Base-by-base conservation (phyloP, 1,140 invertebrate species). In the Drosophila elegans region DNA sequence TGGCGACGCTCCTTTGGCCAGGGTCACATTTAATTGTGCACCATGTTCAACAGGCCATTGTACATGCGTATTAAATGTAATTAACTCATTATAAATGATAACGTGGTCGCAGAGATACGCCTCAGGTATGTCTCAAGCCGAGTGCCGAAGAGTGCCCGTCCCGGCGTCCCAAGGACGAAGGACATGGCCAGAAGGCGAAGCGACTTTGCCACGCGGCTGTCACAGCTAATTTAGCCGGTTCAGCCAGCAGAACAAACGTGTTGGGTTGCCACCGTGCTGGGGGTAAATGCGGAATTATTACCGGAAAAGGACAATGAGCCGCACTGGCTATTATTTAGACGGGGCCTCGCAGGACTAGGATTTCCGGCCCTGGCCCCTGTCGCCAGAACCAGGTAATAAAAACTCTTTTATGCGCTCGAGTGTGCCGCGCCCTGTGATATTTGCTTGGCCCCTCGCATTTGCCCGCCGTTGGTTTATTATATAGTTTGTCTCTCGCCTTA, bases 71-170 rank as follows among this genome's bases (percentile, higher is more conserved):
- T 88, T 88, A 89, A 88, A 88, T 80, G 83, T 88, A 88, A 88
- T 88, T 88, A 88, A 88, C 83, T 88, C 83, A 89, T 88, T 88
- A 88, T 88, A 88, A 88, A 88, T 88, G 83, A 88, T 88, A 88
- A 88, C 83, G 78, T 80, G 68, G 73, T 61, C 72, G 32, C 81
- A 63, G 42, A 63, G 78, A 78, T 61, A 66, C 61, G 68, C 74
- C 64, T 68, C 60, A 62, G 60, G 73, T 51, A 48, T 53, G 71
- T 79, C 83, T 76, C 74, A 80, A 80, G 80, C 66, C 57, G 63
- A 21, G 16, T 21, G 16, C 46, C 38, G 44, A 41, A 46, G 62
- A 25, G 64, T 34, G 45, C n/a, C 49, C n/a, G 16, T 21, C 36
- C 13, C 11, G 53, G 41, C 16, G 44, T n/a, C n/a, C n/a, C 60